phyloP scores from a whole-genome alignment of 2,113 vertebrate genomes.

The Pipra filicauda region DNA sequence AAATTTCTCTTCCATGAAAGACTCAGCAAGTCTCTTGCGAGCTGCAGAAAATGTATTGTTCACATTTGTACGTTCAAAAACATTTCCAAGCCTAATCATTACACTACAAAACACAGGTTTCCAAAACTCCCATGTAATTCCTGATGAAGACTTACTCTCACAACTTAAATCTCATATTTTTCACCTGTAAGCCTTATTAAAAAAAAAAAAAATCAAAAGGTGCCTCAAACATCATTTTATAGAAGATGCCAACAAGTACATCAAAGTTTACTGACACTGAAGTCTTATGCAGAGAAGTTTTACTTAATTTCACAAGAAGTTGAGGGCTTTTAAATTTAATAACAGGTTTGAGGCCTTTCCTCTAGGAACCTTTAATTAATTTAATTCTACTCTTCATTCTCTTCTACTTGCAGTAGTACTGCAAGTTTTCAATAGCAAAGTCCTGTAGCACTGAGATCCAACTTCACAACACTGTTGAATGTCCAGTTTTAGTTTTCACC shows the following conservation, averaged over 20 bases:
- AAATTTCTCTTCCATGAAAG: conserved; percentile 24
- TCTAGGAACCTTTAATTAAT: neutral
- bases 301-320: neutral
- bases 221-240: neutral
- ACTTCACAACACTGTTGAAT: neutral
- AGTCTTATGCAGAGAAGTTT: neutral
- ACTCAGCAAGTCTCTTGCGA: conserved; percentile 65
- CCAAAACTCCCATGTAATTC: neutral
- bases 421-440: neutral
- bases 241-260: neutral
- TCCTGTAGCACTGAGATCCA: neutral
- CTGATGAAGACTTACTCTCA: neutral
- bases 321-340: neutral
- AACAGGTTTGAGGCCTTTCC: neutral
- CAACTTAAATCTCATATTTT: neutral
- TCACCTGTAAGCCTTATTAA: neutral
- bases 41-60: conserved; percentile 70
- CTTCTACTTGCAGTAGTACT: neutral
- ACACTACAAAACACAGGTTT: neutral
- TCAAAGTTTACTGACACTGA: neutral
- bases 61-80: neutral
- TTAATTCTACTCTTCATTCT: neutral
- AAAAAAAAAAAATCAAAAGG: neutral
- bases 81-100: neutral
- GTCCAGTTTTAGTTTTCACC: neutral